Conservation (phyloP, 2,113 vertebrate species). For the Xenopus laevis region DNA sequence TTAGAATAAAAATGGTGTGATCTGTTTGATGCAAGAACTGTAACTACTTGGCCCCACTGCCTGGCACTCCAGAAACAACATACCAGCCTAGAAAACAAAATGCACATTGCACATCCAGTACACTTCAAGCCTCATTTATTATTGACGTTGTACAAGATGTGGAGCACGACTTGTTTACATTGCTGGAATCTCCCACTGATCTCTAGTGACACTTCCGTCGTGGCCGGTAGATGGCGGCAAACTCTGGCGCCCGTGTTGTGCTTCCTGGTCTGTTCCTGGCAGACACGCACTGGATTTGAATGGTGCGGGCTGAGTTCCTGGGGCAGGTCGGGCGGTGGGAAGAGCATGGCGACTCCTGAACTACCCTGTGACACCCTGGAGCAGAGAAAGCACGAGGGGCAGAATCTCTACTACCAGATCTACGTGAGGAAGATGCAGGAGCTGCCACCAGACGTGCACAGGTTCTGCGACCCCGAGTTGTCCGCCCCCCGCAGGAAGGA, state of each 20-base stretch:
- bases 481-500: conserved; percentile 24
- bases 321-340: neutral
- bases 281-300: conserved; percentile 4
- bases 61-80: too few relatives aligned
- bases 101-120: too few relatives aligned
- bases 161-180: too few relatives aligned
- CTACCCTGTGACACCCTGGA: conserved; percentile 35
- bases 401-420: conserved; percentile 37
- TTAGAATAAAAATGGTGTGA: too few relatives aligned
- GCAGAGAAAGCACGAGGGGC: conserved; percentile 33
- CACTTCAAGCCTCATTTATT: too few relatives aligned
- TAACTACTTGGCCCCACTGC: too few relatives aligned
- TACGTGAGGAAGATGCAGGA: conserved; percentile 28
- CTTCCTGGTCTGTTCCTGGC: conserved; percentile 1
- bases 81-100: too few relatives aligned
- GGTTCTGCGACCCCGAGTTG: conserved; percentile 41
- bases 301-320: neutral
- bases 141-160: too few relatives aligned
- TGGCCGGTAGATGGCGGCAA: conserved; percentile 20
- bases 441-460: conserved; percentile 37
- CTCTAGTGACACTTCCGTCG: too few relatives aligned
- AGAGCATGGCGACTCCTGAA: neutral
- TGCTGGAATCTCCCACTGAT: too few relatives aligned
- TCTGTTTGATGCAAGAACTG: too few relatives aligned
- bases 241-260: too few relatives aligned